phyloP scores from a whole-genome alignment of 1,140 invertebrate genomes.

The Euwallacea similis region DNA sequence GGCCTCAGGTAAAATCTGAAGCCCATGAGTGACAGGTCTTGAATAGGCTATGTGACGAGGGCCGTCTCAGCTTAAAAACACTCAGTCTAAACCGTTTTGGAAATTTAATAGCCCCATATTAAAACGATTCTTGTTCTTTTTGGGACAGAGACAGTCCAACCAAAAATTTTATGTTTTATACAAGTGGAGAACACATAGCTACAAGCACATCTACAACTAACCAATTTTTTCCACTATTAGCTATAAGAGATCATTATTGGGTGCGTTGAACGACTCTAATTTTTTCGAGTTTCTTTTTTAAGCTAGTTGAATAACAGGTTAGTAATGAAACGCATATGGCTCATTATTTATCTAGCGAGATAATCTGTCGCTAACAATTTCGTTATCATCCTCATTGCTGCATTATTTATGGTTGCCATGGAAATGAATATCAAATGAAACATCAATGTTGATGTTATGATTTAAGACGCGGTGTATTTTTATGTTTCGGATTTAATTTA shows the following conservation, averaged over 20 bases:
- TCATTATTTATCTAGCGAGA: too few relatives aligned
- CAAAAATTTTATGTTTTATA: too few relatives aligned
- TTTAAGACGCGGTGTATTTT: too few relatives aligned
- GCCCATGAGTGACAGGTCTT: constrained; percentile 9
- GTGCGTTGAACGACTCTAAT: not conserved
- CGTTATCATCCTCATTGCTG: too few relatives aligned
- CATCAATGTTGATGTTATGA: too few relatives aligned
- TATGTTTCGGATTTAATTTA: too few relatives aligned
- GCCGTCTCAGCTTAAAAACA: not conserved
- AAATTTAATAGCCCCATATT: not conserved
- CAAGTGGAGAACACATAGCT: not conserved
- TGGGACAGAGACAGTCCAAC: not conserved
- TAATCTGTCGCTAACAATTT: too few relatives aligned
- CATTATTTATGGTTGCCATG: too few relatives aligned
- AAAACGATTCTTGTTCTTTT: not conserved
- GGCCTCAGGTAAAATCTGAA: constrained; percentile 4
- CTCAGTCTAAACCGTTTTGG: not conserved
- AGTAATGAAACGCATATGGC: not conserved
- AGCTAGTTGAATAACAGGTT: not conserved
- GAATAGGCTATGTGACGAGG: constrained; percentile 4
- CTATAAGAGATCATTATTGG: not conserved
- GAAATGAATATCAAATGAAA: too few relatives aligned
- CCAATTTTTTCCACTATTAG: not conserved
- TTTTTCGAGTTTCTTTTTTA: not conserved
- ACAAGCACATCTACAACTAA: not conserved